phyloP scores from a whole-genome alignment of 2,797 vertebrate genomes.

The Mus minutoides region DNA sequence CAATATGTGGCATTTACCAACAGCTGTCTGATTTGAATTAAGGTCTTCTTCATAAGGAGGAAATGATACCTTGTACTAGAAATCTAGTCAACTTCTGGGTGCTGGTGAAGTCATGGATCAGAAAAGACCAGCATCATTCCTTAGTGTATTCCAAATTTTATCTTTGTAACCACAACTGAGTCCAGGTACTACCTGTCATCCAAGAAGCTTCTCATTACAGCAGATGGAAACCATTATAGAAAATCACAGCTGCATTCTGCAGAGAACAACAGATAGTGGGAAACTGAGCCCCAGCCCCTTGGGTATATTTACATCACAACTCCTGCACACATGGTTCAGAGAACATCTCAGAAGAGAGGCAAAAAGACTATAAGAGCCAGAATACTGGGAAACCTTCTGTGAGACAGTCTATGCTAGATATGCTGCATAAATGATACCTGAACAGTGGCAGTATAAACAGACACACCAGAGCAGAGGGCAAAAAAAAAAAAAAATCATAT shows the following conservation, averaged over 20 bases:
- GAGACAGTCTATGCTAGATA: too few species aligned
- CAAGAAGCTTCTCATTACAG: not conserved
- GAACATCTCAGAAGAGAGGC: not conserved
- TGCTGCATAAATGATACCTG: not conserved
- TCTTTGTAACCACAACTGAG: not conserved
- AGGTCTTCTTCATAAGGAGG: not conserved
- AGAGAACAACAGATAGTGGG: not conserved
- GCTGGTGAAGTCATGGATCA: not conserved
- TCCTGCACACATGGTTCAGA: too few species aligned
- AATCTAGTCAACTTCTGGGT: not conserved
- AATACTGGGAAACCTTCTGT: not conserved
- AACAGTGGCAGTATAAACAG: not conserved
- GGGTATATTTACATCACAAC: not conserved
- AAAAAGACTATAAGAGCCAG: not conserved
- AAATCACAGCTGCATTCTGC: not conserved
- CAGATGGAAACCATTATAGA: not conserved
- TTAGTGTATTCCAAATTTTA: not conserved
- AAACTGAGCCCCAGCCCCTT: not conserved
- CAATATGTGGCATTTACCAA: too few species aligned
- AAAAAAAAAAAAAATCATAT: too few species aligned
- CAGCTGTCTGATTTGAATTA: not conserved
- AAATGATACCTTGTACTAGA: not conserved
- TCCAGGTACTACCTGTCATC: not conserved
- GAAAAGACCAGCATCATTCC: not conserved
- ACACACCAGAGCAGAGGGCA: too few species aligned